Evolutionary conservation across 2,113 vertebrate species (phyloP).

Genomic region (Phylloscopus trochilus): DNA sequence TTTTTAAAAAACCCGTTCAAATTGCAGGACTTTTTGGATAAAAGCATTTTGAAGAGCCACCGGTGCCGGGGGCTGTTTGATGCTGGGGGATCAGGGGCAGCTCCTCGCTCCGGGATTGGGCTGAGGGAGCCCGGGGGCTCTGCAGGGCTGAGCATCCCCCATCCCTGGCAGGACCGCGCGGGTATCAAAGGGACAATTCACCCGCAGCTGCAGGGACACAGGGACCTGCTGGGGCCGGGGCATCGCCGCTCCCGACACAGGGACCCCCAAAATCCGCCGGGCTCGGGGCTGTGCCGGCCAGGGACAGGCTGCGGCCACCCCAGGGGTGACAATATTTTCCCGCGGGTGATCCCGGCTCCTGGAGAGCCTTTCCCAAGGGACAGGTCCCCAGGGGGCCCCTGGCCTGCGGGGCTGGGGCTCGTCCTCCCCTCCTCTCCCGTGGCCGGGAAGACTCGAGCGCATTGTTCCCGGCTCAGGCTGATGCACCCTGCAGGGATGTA

Average conservation of each 20-base stretch:
- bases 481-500: conserved; percentile 9
- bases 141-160: background rate
- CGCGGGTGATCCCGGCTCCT: background rate
- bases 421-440: background rate
- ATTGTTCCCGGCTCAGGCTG: background rate
- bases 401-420: background rate
- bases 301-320: background rate
- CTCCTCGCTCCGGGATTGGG: background rate
- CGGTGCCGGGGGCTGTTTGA: accelerated
- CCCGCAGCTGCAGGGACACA: background rate
- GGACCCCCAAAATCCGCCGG: background rate
- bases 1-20: accelerated
- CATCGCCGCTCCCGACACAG: background rate
- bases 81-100: accelerated
- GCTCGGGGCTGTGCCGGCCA: background rate
- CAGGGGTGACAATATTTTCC: accelerated
- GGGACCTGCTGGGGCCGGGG: background rate
- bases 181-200: background rate
- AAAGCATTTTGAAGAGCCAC: background rate
- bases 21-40: background rate
- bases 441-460: background rate
- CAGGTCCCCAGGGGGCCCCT: accelerated
- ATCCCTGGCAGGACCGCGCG: too few species aligned
- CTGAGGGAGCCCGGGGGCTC: background rate
- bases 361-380: background rate